A percentile compares a stretch with the other conserved stretches of the same genome.
phyloP scores from a whole-genome alignment of 2,797 vertebrate genomes.

The Stomatorhinus walkeri region DNA sequence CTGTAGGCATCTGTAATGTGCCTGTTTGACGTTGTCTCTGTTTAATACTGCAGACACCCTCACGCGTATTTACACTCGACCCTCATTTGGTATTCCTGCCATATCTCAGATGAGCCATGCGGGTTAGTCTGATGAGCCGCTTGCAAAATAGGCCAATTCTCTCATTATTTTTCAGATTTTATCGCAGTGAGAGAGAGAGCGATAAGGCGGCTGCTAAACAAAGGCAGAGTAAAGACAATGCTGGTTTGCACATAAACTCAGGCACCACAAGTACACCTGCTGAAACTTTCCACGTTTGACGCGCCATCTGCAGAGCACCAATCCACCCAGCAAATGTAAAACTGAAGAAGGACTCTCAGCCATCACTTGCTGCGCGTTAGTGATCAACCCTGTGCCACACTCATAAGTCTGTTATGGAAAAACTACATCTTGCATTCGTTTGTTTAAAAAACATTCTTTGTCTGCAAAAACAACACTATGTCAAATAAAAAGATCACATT shows the following conservation, averaged over 20 bases:
- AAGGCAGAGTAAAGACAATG: not conserved
- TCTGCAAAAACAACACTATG: not conserved
- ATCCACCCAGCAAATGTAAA: not conserved
- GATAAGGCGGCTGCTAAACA: not conserved
- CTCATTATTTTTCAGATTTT: constrained; percentile 22
- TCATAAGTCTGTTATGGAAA: not conserved
- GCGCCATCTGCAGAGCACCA: not conserved
- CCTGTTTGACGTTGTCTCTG: not conserved
- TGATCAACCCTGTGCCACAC: not conserved
- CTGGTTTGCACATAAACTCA: not conserved
- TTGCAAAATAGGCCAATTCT: constrained; percentile 16
- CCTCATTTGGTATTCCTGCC: not conserved
- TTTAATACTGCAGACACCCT: not conserved
- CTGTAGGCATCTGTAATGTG: not conserved
- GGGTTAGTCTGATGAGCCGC: constrained; percentile 10
- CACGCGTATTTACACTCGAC: not conserved
- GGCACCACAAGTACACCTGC: not conserved
- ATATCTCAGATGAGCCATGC: constrained; percentile 12
- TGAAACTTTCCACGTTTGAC: not conserved
- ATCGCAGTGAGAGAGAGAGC: not conserved
- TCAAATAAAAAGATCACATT: not conserved
- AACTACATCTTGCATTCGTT: not conserved
- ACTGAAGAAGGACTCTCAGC: not conserved
- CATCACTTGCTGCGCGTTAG: not conserved
- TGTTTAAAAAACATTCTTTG: not conserved